Percentiles rank a stretch among this genome's conserved stretches.
Conservation (phyloP, 2,113 vertebrate species). For the Malurus alboscapulatus region DNA sequence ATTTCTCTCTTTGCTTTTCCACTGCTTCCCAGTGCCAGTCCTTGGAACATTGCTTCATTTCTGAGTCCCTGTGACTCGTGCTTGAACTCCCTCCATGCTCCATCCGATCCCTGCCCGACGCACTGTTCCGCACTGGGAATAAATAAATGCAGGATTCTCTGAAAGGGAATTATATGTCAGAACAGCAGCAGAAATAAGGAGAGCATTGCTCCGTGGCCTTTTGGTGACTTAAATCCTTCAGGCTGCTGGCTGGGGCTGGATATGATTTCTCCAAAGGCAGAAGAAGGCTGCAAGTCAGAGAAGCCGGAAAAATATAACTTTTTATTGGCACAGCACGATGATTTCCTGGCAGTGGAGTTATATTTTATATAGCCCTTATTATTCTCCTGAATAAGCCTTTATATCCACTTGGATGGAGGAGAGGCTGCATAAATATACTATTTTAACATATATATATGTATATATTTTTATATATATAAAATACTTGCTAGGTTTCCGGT, state of each 20-base stretch:
- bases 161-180: not conserved
- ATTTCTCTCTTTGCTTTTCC: constrained; percentile 36
- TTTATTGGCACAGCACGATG: constrained; percentile 44
- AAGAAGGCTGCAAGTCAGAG: constrained; percentile 19
- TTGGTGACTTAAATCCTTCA: not conserved
- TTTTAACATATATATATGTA: not conserved
- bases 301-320: constrained; percentile 29
- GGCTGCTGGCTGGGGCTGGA: not conserved
- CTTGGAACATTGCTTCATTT: not conserved
- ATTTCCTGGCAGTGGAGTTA: constrained; percentile 51
- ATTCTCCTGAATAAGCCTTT: constrained; percentile 63
- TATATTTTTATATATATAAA: not conserved
- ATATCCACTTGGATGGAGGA: constrained; percentile 35
- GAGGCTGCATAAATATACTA: not conserved
- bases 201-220: not conserved
- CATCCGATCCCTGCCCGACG: not conserved
- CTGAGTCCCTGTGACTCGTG: not conserved
- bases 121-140: not conserved
- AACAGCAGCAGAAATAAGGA: not conserved
- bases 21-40: not conserved
- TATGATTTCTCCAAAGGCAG: not conserved
- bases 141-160: not conserved
- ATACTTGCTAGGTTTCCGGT: not conserved
- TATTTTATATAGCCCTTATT: constrained; percentile 47
- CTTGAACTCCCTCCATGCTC: not conserved